Evolutionary conservation across 2,888 invertebrate species (phyloP).

Genomic region (Caenorhabditis angaria): DNA sequence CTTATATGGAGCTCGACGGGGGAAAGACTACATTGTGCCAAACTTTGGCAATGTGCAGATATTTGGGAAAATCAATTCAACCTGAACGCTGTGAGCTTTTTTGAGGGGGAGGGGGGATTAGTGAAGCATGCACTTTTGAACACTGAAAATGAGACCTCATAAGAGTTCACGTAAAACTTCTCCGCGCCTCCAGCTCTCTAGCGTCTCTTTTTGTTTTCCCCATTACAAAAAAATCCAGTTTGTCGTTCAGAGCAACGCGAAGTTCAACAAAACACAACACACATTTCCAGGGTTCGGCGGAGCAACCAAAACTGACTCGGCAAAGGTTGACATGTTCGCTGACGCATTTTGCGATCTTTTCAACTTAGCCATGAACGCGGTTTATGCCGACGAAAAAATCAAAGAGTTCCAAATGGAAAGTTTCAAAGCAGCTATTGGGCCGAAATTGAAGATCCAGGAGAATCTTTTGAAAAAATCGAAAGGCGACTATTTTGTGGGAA

Average conservation of each 20-base stretch:
- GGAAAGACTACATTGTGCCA: conserved; percentile 42
- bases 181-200: no score
- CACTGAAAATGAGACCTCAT: no score
- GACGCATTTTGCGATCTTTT: conserved; percentile 38
- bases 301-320: conserved; percentile 43
- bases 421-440: conserved; percentile 14
- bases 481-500: conserved; percentile 43
- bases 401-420: conserved; percentile 14
- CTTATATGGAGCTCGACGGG: conserved; percentile 41
- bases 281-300: conserved; percentile 41
- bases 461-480: conserved; percentile 32
- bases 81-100: conserved; percentile 28
- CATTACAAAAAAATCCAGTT: no score
- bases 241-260: no score
- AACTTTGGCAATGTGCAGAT: conserved; percentile 44
- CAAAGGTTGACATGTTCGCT: conserved; percentile 43
- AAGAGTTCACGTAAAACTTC: no score
- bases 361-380: conserved; percentile 18
- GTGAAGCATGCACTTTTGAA: no score
- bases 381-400: conserved; percentile 21
- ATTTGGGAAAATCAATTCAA: conserved; percentile 40
- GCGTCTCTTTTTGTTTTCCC: no score
- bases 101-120: no score
- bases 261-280: no score
- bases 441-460: conserved; percentile 30